Percentiles rank a stretch among this genome's conserved stretches.
Evolutionary conservation across 2,888 invertebrate genomes (phyloP).

Genomic region (Clistopyga incitator): DNA sequence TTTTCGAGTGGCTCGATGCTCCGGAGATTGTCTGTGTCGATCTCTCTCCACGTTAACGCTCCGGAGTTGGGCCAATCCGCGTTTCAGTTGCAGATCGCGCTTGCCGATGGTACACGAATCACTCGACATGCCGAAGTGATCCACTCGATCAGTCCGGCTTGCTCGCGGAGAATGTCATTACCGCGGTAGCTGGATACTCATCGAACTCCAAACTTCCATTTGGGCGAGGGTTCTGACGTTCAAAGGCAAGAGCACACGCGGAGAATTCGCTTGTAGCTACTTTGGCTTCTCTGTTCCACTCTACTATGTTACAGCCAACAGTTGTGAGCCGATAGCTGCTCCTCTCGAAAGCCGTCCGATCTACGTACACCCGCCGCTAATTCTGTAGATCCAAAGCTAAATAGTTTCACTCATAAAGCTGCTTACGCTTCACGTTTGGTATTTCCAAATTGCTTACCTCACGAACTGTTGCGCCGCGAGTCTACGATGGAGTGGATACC

Average conservation of each 20-base stretch:
- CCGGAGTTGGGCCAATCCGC: slow-evolving; percentile 24
- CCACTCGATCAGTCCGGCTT: slow-evolving; percentile 73
- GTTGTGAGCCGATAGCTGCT: slow-evolving; percentile 25
- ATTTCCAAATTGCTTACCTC: slow-evolving; percentile 22
- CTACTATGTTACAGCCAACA: slow-evolving; percentile 44
- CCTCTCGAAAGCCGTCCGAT: slow-evolving; percentile 2
- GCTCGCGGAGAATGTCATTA: slow-evolving; percentile 68
- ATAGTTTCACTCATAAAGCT: slow-evolving; percentile 18
- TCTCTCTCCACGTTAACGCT: slow-evolving; percentile 25
- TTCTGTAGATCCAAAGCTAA: slow-evolving; percentile 11
- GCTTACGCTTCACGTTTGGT: slow-evolving; percentile 17
- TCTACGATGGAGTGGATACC: neutral
- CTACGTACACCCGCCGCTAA: neutral
- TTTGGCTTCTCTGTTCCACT: slow-evolving; percentile 26
- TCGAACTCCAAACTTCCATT: slow-evolving; percentile 74
- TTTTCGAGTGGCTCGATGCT: slow-evolving; percentile 40
- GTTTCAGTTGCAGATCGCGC: slow-evolving; percentile 30
- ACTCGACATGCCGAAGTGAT: slow-evolving; percentile 70
- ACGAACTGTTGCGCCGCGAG: neutral
- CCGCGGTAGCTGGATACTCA: slow-evolving; percentile 59
- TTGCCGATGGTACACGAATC: slow-evolving; percentile 39
- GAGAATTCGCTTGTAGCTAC: slow-evolving; percentile 22
- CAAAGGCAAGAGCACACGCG: slow-evolving; percentile 44
- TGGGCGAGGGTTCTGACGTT: slow-evolving; percentile 55
- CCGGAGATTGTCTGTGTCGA: neutral